Evolutionary conservation across 2,888 invertebrate genomes (phyloP).

Genomic region (Geotrupes spiniger): DNA sequence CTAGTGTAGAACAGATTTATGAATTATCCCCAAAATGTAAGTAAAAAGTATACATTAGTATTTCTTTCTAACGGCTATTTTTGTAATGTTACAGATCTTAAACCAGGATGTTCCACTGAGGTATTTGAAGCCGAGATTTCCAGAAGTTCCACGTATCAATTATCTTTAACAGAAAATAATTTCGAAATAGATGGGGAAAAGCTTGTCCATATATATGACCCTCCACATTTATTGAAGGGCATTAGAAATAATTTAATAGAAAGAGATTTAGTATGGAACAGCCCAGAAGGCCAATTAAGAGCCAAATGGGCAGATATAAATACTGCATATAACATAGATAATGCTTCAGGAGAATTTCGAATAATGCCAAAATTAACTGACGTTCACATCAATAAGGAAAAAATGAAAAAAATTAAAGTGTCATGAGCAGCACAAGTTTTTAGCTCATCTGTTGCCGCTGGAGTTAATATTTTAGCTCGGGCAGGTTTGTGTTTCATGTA

Average conservation of each 20-base stretch:
- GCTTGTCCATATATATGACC: slow-evolving; percentile 10
- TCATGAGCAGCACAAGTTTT: slow-evolving; percentile 1
- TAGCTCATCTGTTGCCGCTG: not conserved
- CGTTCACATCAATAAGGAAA: not conserved
- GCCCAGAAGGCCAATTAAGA: not conserved
- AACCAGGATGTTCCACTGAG: too few species aligned
- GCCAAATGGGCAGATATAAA: not conserved
- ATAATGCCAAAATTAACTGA: not conserved
- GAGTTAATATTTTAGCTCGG: not conserved
- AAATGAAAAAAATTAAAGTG: slow-evolving; percentile 1
- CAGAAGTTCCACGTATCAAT: too few species aligned
- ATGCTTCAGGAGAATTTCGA: not conserved
- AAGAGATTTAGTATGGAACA: slow-evolving; percentile 1
- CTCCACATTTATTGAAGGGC: slow-evolving; percentile 10
- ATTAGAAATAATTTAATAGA: slow-evolving; percentile 8
- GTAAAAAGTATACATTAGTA: too few species aligned
- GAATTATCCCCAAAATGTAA: too few species aligned
- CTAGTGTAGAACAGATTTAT: too few species aligned
- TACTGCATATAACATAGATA: not conserved
- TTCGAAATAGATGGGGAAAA: slow-evolving; percentile 4
- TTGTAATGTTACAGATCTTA: too few species aligned
- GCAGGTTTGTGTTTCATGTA: not conserved
- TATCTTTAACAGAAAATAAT: too few species aligned
- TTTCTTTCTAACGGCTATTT: too few species aligned
- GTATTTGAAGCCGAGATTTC: too few species aligned